Evolutionary conservation across 2,113 vertebrate genomes (phyloP), one percentile per base, ranked within the genome.

Genomic region (Kryptolebias marmoratus): DNA sequence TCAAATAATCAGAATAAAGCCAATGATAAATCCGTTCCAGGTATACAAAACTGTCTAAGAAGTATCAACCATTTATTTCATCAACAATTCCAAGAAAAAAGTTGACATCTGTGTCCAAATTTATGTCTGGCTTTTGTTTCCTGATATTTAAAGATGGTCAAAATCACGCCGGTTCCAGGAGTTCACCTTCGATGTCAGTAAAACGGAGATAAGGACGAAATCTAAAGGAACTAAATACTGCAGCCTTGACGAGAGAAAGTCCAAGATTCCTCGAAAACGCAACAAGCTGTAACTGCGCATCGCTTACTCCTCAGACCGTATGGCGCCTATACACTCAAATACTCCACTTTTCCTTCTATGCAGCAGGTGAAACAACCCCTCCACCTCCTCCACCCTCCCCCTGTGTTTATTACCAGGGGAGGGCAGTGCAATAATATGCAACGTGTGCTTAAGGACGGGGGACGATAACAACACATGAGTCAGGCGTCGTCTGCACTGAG

Each of bases 391-490:
- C 3, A 3, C 3, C 3, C 36, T 36, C 36, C 36, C 36, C 7
- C 3, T 31, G 4, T 3, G n/a, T 72, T 68, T 69, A 47, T 11
- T 1, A 32, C 50, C 39, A 55, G 45, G 0, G 5, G 62, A 79
- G 57, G 68, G 7, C 73, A 71, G 31, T 48, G 73, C 71, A 68
- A 81, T 36, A 77, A 77, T 66, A 80, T 48, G 71, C 71, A 77
- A 61, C 50, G 1, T 47, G 57, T 86, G 77, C 60, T 77, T 10
- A 3, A 45, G 73, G 80, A 64, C 63, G 64, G 52, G 64, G 58
- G 64, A 66, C 39, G 73, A 76, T 53, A 68, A 77, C 74, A 83
- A 64, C 58, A 55, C 9, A 44, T 15, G 71, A 87, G 63, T 71
- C 66, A 66, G 50, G 13, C 32, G 15, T 64, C 48, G 49, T 56